These are phyloP conservation scores for Parnassius apollo DNA, from an alignment of 2,888 invertebrate species.

Conservation along the genomic window DNA sequence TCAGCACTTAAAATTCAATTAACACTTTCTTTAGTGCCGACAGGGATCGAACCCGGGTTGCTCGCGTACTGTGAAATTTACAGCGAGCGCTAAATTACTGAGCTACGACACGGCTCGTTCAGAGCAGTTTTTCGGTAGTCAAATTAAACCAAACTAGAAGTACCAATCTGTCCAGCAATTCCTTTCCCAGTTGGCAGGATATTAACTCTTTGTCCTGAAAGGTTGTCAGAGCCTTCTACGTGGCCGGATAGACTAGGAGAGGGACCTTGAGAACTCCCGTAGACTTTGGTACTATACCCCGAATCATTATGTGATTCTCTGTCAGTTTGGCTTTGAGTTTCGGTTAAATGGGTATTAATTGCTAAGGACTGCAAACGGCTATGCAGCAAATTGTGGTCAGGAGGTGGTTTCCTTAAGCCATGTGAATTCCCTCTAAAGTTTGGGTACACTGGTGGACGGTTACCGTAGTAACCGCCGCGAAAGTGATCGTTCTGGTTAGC, in stretches of 20 bases:
- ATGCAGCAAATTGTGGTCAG: conserved; percentile 69
- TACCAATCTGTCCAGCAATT: conserved; percentile 70
- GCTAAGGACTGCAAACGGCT: conserved; percentile 72
- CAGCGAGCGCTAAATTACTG: no score
- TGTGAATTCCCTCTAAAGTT: conserved; percentile 44
- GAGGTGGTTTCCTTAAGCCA: conserved; percentile 56
- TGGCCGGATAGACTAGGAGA: conserved; percentile 87
- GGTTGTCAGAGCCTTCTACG: conserved; percentile 63
- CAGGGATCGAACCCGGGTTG: no score
- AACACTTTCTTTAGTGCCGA: no score
- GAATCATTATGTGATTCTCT: conserved; percentile 90
- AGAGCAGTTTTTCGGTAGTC: no score
- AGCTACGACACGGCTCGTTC: no score
- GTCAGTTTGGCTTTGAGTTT: conserved; percentile 77
- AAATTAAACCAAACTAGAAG: conserved; percentile 84
- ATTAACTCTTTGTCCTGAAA: conserved; percentile 65
- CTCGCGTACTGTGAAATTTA: no score
- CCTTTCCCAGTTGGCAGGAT: conserved; percentile 57
- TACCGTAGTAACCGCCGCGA: conserved; percentile 66
- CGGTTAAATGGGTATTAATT: conserved; percentile 73
- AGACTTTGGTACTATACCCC: conserved; percentile 91
- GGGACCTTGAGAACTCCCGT: conserved; percentile 88
- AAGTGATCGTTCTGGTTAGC: conserved; percentile 69
- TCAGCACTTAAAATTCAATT: no score
- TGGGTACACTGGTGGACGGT: conserved; percentile 59